Percentiles rank a stretch among this genome's conserved stretches.
phyloP scores from a whole-genome alignment of 2,113 vertebrate genomes.

The Heterocephalus glaber region DNA sequence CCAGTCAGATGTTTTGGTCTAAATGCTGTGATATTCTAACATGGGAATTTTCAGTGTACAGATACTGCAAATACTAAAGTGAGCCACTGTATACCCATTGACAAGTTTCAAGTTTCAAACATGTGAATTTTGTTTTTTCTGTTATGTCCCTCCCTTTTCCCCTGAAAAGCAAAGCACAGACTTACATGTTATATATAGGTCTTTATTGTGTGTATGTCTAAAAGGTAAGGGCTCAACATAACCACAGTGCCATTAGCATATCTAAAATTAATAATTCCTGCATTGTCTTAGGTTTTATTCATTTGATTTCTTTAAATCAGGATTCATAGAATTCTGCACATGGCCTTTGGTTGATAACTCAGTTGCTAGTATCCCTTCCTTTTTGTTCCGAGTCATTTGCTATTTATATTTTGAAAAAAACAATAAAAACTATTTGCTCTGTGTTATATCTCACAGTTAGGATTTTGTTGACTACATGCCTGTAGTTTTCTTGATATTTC shows the following conservation, averaged over 20 bases:
- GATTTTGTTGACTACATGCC: background rate
- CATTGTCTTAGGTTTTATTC: background rate
- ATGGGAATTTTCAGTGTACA: background rate
- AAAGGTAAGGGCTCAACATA: background rate
- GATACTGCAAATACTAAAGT: background rate
- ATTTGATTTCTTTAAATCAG: background rate
- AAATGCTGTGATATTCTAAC: background rate
- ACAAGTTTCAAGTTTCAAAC: conserved; percentile 2
- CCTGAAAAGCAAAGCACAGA: conserved; percentile 13
- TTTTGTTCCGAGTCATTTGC: background rate
- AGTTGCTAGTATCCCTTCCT: background rate
- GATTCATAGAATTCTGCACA: background rate
- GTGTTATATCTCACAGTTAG: conserved; percentile 1
- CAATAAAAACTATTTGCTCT: background rate
- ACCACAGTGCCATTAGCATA: background rate
- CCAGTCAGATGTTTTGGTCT: conserved; percentile 10
- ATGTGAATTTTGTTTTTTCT: conserved; percentile 19
- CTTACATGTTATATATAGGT: background rate
- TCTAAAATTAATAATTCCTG: conserved; percentile 1
- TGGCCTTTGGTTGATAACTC: conserved; percentile 1
- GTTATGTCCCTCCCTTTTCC: background rate
- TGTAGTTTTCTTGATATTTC: background rate
- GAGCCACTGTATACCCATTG: background rate
- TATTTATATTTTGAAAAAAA: background rate
- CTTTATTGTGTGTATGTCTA: background rate